Evolutionary conservation across 2,888 invertebrate genomes (phyloP), one percentile per base, ranked within the genome.

Genomic region (Amorpha juglandis): DNA sequence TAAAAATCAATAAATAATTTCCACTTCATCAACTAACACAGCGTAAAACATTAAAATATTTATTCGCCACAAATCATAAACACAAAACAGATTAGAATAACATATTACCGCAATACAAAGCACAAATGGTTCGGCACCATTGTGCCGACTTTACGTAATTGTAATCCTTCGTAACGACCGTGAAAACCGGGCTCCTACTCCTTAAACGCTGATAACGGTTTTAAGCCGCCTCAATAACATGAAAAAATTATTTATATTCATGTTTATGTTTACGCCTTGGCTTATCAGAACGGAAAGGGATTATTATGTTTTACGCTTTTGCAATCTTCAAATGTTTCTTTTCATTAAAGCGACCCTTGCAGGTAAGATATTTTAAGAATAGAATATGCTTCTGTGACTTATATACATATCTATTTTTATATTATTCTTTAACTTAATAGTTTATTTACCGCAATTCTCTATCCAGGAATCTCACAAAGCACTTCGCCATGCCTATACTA

Each of bases 91-190:
- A 85, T 87, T 85, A 87, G 69, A 69, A 71, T 74, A 75, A 82
- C 87, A 82, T 78, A 84, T 84, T 58, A 55, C 55, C 80, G 84
- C 77, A 75, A 77, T 77, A 79, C 76, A 78, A 78, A 74, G 80
- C 75, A 80, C 81, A 83, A 84, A 80, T 82, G 78, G 81, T 79
- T 78, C 74, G 79, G 76, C 76, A 83, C 83, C 82, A 87, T 86
- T 82, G 80, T 84, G 79, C 74, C 79, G 74, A 74, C 82, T 83
- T 84, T 82, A 83, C 79, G 82, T 80, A 81, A 86, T 85, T 84
- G 85, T 89, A 87, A 88, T 86, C 86, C 83, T 71, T 69, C 72
- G 71, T 83, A 83, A 86, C 83, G 79, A 58, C 48, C 12, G 33
- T 51, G 42, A 14, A 58, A 55, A 58, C 58, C 58, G 42, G 58